phyloP scores from a whole-genome alignment of 2,888 invertebrate genomes.

The Mesopsocus fuscifrons region DNA sequence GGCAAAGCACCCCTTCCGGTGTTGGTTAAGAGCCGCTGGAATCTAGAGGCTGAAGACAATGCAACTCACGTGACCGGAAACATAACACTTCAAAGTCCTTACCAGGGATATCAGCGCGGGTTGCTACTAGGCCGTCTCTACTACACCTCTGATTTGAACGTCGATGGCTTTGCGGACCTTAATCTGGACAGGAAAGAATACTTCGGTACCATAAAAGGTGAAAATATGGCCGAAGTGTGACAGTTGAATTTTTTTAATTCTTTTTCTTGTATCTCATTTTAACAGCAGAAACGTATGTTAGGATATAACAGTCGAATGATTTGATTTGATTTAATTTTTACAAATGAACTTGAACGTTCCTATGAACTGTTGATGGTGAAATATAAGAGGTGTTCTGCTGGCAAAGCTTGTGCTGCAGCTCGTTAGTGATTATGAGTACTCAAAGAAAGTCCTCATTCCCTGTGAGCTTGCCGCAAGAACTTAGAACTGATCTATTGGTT shows the following conservation, averaged over 20 bases:
- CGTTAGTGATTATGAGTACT: no score
- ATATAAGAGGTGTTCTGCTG: no score
- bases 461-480: no score
- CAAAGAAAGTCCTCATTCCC: no score
- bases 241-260: conserved; percentile 6
- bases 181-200: conserved; percentile 51
- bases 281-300: no score
- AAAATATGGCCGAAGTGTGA: conserved; percentile 3
- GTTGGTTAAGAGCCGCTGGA: conserved; percentile 51
- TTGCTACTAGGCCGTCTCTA: conserved; percentile 45
- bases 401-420: no score
- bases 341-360: no score
- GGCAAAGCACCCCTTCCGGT: conserved; percentile 47
- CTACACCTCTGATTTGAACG: conserved; percentile 38
- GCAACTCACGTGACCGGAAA: conserved; percentile 41
- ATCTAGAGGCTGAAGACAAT: conserved; percentile 31
- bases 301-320: no score
- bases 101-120: conserved; percentile 44
- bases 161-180: conserved; percentile 47
- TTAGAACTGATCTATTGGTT: no score
- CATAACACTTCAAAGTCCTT: conserved; percentile 44
- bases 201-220: conserved; percentile 42
- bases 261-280: no score
- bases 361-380: no score
- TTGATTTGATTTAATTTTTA: no score